Percentiles rank a stretch among this genome's conserved stretches.
Evolutionary conservation across 2,797 vertebrate genomes (phyloP).

Genomic region (Bradypodion pumilum): DNA sequence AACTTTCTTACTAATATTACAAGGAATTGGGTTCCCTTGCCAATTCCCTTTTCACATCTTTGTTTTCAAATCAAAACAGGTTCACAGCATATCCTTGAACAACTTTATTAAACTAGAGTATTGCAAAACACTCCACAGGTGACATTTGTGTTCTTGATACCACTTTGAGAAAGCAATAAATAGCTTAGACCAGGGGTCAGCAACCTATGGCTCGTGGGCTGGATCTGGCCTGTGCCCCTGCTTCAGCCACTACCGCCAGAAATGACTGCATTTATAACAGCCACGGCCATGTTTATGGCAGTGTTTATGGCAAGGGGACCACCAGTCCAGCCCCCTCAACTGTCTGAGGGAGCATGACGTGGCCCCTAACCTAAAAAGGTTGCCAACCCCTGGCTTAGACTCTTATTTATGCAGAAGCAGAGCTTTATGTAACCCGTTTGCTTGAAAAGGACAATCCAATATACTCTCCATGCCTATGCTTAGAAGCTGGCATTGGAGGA

Average conservation of each 20-base stretch:
- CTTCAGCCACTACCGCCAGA: too few species aligned
- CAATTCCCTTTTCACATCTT: background rate
- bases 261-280: too few species aligned
- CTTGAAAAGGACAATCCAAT: background rate
- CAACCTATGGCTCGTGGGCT: too few species aligned
- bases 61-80: background rate
- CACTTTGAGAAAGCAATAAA: background rate
- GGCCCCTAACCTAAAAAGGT: too few species aligned
- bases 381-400: too few species aligned
- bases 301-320: too few species aligned
- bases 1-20: background rate
- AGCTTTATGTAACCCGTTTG: background rate
- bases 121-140: background rate
- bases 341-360: too few species aligned
- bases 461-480: background rate
- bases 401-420: background rate
- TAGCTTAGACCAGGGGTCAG: too few species aligned
- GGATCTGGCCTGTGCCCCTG: too few species aligned
- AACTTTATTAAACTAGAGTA: background rate
- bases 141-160: background rate
- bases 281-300: too few species aligned
- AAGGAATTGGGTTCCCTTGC: background rate
- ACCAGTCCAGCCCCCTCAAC: too few species aligned
- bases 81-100: background rate
- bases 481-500: background rate